These are phyloP conservation scores for Lagopus leucura DNA, from an alignment of 2,113 vertebrate genomes.

Conservation along the genomic window DNA sequence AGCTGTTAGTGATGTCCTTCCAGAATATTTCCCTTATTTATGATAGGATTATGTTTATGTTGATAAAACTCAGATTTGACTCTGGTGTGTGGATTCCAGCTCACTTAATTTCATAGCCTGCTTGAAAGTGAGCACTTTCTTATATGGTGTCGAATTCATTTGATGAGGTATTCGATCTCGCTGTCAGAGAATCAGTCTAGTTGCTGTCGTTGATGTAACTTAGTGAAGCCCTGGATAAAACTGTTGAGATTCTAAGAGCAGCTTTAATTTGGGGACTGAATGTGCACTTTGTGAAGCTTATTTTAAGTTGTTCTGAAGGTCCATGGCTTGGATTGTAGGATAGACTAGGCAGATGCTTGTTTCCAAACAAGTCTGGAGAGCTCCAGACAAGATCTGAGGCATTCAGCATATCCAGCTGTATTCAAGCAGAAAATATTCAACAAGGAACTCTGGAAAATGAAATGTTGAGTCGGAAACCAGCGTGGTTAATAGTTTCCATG, in stretches of 20 bases:
- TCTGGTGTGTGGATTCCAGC: not conserved
- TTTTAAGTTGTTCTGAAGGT: not conserved
- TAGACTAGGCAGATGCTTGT: not conserved
- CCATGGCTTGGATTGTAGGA: not conserved
- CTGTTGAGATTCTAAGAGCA: not conserved
- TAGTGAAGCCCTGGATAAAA: not conserved
- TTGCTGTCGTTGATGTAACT: not conserved
- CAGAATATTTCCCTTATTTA: not conserved
- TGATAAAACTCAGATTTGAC: not conserved
- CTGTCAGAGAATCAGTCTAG: not conserved
- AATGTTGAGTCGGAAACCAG: conserved; percentile 65
- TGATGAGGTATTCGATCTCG: not conserved
- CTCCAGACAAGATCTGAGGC: not conserved
- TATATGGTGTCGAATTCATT: not conserved
- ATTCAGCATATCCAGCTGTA: not conserved
- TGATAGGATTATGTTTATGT: not conserved
- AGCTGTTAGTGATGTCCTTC: not conserved
- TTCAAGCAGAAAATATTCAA: not conserved
- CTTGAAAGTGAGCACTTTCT: not conserved
- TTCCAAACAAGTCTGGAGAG: not conserved
- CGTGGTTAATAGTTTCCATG: conserved; percentile 57
- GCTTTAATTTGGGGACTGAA: not conserved
- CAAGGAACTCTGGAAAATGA: not conserved
- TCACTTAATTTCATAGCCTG: not conserved
- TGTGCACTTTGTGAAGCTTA: not conserved